Evolutionary conservation across 2,113 vertebrate genomes (phyloP).

Genomic region (Oryzias curvinotus): DNA sequence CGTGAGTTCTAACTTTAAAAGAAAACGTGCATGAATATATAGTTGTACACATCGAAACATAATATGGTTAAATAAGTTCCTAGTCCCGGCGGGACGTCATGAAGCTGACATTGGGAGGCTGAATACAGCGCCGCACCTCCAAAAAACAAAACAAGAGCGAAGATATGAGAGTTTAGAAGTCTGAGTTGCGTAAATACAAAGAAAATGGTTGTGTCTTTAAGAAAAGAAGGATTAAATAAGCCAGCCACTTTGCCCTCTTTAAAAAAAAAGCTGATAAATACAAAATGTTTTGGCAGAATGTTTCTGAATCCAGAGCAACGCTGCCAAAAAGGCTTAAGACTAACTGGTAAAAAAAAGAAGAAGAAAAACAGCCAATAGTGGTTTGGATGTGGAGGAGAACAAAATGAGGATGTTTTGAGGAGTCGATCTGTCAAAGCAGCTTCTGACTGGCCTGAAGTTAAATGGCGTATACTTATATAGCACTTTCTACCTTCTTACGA

Average conservation of each 20-base stretch:
- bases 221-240: constrained; percentile 35
- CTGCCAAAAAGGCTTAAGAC: constrained; percentile 66
- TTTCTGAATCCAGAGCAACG: constrained; percentile 13
- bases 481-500: no score
- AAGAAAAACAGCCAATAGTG: constrained; percentile 56
- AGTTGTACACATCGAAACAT: constrained; percentile 57
- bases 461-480: no score
- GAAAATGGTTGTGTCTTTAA: constrained; percentile 50
- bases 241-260: constrained; percentile 35
- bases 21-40: constrained; percentile 61
- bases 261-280: constrained; percentile 49
- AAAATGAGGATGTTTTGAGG: not conserved
- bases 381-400: constrained; percentile 44
- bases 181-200: constrained; percentile 60
- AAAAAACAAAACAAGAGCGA: constrained; percentile 53
- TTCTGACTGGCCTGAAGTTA: constrained; percentile 67
- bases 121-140: constrained; percentile 43
- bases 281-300: constrained; percentile 20
- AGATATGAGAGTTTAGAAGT: constrained; percentile 63
- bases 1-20: constrained; percentile 63
- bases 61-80: constrained; percentile 62
- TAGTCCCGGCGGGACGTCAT: constrained; percentile 22
- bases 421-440: no score
- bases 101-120: constrained; percentile 21
- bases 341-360: constrained; percentile 25